These are phyloP conservation scores for Gyps fulvus DNA, from an alignment of 2,113 vertebrate species.

Conservation along the genomic window DNA sequence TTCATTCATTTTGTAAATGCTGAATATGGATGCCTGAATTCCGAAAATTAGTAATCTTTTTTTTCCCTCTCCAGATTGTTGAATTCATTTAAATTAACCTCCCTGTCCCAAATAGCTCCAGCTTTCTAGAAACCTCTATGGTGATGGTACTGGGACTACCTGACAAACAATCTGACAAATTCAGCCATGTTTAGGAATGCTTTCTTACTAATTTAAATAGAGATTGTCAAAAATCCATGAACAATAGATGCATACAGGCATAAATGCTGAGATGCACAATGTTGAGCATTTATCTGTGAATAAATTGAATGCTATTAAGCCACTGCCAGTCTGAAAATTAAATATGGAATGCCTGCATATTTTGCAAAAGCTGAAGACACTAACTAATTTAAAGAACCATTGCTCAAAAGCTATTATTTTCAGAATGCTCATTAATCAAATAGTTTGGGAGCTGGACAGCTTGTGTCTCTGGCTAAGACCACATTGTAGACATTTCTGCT, in stretches of 20 bases:
- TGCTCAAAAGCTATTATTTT: slow-evolving; percentile 25
- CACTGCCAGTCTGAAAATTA: slow-evolving; percentile 8
- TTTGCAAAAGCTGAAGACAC: background rate
- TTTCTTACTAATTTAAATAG: background rate
- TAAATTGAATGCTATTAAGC: background rate
- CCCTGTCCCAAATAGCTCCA: background rate
- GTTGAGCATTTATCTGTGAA: background rate
- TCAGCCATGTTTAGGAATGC: background rate
- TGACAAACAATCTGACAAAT: background rate
- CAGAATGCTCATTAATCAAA: slow-evolving; percentile 38
- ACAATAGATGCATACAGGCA: background rate
- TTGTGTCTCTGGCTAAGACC: background rate
- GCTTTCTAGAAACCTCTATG: background rate
- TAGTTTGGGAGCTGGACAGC: background rate
- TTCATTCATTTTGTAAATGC: background rate
- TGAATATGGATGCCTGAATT: background rate
- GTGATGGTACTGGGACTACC: background rate
- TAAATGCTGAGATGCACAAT: background rate
- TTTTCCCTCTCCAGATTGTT: background rate
- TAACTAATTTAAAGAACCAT: background rate
- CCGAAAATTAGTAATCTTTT: background rate
- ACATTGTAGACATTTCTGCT: background rate
- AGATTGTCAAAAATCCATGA: background rate
- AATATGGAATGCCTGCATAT: background rate
- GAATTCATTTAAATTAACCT: background rate